These are phyloP conservation scores for Hemicrepidius hirtus DNA, from an alignment of 2,888 invertebrate species.

Conservation along the genomic window DNA sequence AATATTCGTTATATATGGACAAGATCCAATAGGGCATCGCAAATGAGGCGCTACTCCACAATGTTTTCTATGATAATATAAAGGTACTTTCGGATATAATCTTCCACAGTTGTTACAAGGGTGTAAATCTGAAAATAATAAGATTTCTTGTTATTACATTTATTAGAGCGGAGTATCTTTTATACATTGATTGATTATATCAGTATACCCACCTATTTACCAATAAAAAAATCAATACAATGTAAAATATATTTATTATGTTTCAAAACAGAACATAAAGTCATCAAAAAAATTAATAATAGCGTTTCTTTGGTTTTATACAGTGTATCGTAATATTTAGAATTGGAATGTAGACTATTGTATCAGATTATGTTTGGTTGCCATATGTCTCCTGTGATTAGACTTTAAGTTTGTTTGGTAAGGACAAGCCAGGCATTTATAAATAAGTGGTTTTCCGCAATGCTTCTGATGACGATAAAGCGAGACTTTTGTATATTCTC, in stretches of 20 bases:
- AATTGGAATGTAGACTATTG: no score
- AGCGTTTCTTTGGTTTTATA: no score
- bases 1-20: slow-evolving; percentile 40
- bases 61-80: slow-evolving; percentile 36
- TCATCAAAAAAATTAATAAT: no score
- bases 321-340: no score
- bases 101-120: slow-evolving; percentile 8
- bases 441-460: slow-evolving; percentile 28
- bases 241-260: no score
- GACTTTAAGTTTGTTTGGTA: slow-evolving; percentile 45
- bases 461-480: slow-evolving; percentile 32
- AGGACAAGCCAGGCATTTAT: slow-evolving; percentile 21
- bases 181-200: no score
- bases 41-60: slow-evolving; percentile 20
- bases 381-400: slow-evolving; percentile 42
- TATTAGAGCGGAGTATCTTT: no score
- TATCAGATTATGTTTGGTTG: neutral
- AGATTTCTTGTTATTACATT: no score
- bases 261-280: no score
- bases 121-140: slow-evolving; percentile 8
- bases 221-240: no score
- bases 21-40: slow-evolving; percentile 12
- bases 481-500: slow-evolving; percentile 4
- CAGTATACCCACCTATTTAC: no score
- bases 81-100: slow-evolving; percentile 11